Percentiles rank a stretch among this genome's conserved stretches.
Conservation (phyloP, 2,113 vertebrate species). For the Saguinus midas region DNA sequence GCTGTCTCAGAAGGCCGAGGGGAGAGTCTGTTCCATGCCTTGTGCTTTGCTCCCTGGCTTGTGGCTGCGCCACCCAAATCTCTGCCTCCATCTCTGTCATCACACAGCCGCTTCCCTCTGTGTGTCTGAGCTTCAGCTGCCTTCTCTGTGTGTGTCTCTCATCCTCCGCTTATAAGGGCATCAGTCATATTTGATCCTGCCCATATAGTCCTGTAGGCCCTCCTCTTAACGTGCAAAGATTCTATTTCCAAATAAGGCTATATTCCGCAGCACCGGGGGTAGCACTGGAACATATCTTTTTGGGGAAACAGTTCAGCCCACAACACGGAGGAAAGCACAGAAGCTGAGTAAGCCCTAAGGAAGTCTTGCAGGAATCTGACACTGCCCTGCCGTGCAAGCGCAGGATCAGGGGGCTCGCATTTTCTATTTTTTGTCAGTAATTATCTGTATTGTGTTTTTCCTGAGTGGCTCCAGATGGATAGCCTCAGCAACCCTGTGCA, state of each 20-base stretch:
- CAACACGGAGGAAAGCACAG: too few species aligned
- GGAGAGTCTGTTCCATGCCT: too few species aligned
- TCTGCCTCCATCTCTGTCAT: too few species aligned
- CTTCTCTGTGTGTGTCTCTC: background rate
- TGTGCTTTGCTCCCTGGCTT: too few species aligned
- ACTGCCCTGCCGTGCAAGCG: rapidly evolving
- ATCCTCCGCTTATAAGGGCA: background rate
- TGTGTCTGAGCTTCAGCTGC: background rate
- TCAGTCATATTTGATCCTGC: too few species aligned
- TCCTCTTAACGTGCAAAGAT: background rate
- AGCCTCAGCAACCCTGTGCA: background rate
- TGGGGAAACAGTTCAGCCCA: background rate
- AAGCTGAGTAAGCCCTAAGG: background rate
- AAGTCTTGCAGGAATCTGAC: background rate
- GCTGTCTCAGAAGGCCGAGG: rapidly evolving
- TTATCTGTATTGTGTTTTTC: background rate
- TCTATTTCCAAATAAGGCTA: background rate
- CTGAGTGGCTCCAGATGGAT: background rate
- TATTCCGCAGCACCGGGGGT: background rate
- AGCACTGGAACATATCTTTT: background rate
- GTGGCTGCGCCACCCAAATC: rapidly evolving
- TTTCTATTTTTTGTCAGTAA: background rate
- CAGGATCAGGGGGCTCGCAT: background rate
- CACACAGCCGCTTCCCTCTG: background rate
- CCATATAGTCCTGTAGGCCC: background rate